Base-by-base conservation (phyloP, 2,888 invertebrate genomes). In the Diplazon laetatorius region DNA sequence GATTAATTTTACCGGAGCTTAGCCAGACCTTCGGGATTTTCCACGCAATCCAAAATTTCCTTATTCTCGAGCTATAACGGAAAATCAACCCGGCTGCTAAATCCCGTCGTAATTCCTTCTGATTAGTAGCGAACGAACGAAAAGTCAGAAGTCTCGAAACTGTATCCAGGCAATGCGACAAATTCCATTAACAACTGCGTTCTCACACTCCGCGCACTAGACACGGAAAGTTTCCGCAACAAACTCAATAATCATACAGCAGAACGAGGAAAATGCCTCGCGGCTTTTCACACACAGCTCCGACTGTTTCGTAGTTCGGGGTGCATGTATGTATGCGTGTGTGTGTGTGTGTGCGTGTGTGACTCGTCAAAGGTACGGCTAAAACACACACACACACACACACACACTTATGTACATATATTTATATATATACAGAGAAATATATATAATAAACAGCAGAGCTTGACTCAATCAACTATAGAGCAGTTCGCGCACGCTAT, bases 221-320 rank as follows among this genome's bases (percentile, higher is more conserved):
- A 46, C 20, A 46, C 16, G 18, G n/a, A 46, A 73, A 73, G 72
- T 73, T 73, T 73, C 48, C 44, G 35, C 16, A 65, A 65, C 66
- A 52, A 66, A 50, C 46, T 66, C 50, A 74, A 74, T 66, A 66
- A 74, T 66, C 30, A 74, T 52, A 60, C 35, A 44, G 18, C 50
- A 22, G 30, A 30, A 25, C 39, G 48, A 60, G 59, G 44, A 66
- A 66, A n/a, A 30, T 18, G 39, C 50, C 73, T 59, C 48, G 66
- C 50, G 73, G 73, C 73, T 66, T 14, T 73, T 25, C 66, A 59
- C 63, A 48, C 1, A n/a, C 35, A 37, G 30, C 18, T 3, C 16
- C 25, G 14, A 14, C 4, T 30, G 35, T 20, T 71, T 30, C 62
- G 44, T 30, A 30, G 18, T 37, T 70, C 5, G 5, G 44, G n/a